A percentile compares a stretch with the other conserved stretches of the same genome.
Conservation (phyloP, 35 echinoderm and acorn worm species). For the Antedon bifida region DNA sequence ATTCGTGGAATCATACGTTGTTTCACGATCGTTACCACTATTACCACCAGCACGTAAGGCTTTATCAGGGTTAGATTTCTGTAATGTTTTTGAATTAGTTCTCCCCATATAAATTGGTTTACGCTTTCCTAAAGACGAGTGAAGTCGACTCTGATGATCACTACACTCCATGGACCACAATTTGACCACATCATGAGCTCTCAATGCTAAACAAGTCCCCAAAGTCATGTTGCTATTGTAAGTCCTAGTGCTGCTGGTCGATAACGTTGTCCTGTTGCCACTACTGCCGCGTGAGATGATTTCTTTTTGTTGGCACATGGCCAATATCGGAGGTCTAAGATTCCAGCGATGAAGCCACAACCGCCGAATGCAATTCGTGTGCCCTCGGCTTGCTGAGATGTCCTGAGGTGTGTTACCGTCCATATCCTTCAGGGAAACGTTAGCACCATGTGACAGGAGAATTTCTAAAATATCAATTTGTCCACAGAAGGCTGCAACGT, state of each 20-base stretch:
- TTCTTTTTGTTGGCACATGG: neutral
- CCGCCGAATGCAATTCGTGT: neutral
- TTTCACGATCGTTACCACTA: no score
- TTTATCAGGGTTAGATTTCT: neutral
- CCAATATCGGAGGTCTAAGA: neutral
- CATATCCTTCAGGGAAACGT: neutral
- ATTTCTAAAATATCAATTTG: neutral
- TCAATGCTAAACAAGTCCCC: neutral
- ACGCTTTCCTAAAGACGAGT: neutral
- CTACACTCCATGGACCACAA: neutral
- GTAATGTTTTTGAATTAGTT: neutral
- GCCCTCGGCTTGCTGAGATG: neutral
- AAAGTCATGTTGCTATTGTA: neutral
- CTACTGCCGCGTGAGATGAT: neutral
- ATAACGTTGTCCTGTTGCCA: neutral
- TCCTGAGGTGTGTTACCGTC: neutral
- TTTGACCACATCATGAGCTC: neutral
- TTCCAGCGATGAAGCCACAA: neutral
- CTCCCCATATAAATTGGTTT: neutral
- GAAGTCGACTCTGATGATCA: neutral
- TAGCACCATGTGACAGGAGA: neutral
- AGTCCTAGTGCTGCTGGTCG: no score
- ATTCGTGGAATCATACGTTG: no score
- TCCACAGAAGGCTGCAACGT: neutral
- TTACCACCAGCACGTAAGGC: neutral